Percentiles rank a stretch among this genome's conserved stretches.
Evolutionary conservation across 2,113 vertebrate species (phyloP).

Genomic region (Laticauda laticaudata): DNA sequence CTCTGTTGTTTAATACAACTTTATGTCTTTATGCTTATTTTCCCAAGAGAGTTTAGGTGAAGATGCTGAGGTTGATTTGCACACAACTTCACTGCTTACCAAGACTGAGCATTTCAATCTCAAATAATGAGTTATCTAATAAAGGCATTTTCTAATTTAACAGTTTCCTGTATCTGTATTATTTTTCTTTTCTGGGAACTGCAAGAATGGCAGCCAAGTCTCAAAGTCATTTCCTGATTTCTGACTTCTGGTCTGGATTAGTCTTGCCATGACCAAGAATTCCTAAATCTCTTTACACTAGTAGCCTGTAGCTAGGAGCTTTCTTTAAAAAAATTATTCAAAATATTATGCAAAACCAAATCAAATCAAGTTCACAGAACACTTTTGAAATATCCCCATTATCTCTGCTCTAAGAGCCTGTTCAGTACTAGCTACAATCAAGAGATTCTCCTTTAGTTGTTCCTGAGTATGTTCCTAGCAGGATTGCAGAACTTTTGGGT

Average conservation of each 20-base stretch:
- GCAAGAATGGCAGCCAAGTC: slow-evolving; percentile 39
- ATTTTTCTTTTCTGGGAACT: slow-evolving; percentile 24
- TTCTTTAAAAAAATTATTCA: slow-evolving; percentile 36
- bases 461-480: neutral
- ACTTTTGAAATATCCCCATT: slow-evolving; percentile 26
- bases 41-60: slow-evolving; percentile 22
- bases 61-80: slow-evolving; percentile 19
- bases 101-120: slow-evolving; percentile 25
- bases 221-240: slow-evolving; percentile 46
- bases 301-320: neutral
- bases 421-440: neutral
- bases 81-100: slow-evolving; percentile 11
- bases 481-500: neutral
- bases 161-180: slow-evolving; percentile 53
- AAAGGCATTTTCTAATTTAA: slow-evolving; percentile 63
- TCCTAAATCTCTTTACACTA: slow-evolving; percentile 43
- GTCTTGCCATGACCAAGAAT: slow-evolving; percentile 26
- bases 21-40: slow-evolving; percentile 40
- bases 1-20: neutral
- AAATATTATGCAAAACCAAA: neutral
- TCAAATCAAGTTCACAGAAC: neutral
- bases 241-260: slow-evolving; percentile 39
- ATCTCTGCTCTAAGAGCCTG: neutral
- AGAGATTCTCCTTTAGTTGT: neutral
- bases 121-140: slow-evolving; percentile 56